These are phyloP conservation scores for Zonitis immaculata DNA, from an alignment of 2,888 invertebrate species.

Conservation along the genomic window DNA sequence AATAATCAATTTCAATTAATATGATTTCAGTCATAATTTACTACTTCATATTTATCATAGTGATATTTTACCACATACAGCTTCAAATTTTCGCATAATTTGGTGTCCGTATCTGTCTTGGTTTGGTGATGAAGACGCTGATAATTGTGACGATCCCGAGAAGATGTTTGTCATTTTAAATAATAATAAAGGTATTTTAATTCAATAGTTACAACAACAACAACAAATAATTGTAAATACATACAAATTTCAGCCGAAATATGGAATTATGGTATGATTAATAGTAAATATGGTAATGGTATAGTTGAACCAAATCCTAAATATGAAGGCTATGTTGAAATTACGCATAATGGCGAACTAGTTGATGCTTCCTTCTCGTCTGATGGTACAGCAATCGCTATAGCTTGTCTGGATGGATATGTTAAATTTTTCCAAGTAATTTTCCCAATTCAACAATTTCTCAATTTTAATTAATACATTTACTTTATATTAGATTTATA, in stretches of 20 bases:
- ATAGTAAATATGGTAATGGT: slow-evolving; percentile 46
- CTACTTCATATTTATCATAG: slow-evolving; percentile 58
- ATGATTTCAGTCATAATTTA: slow-evolving; percentile 51
- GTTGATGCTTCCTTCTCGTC: slow-evolving; percentile 88
- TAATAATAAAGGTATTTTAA: slow-evolving; percentile 56
- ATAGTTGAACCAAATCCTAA: slow-evolving; percentile 45
- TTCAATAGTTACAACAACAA: too few species aligned
- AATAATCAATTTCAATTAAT: slow-evolving; percentile 21
- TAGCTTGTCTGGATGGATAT: slow-evolving; percentile 81
- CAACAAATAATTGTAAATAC: neutral
- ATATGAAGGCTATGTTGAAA: slow-evolving; percentile 53
- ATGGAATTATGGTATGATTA: slow-evolving; percentile 52
- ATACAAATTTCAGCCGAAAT: slow-evolving; percentile 51
- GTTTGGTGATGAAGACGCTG: slow-evolving; percentile 54
- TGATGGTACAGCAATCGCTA: slow-evolving; percentile 91
- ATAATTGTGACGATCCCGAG: slow-evolving; percentile 65
- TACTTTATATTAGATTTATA: slow-evolving; percentile 63
- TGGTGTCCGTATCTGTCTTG: slow-evolving; percentile 92
- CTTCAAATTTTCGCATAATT: slow-evolving; percentile 56
- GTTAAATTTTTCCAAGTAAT: slow-evolving; percentile 91
- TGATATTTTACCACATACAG: slow-evolving; percentile 33
- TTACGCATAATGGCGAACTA: slow-evolving; percentile 60
- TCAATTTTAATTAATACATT: neutral
- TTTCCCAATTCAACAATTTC: too few species aligned
- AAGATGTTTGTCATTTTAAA: slow-evolving; percentile 78